phyloP scores from a whole-genome alignment of 1,140 invertebrate genomes.

The Oryzaephilus surinamensis region DNA sequence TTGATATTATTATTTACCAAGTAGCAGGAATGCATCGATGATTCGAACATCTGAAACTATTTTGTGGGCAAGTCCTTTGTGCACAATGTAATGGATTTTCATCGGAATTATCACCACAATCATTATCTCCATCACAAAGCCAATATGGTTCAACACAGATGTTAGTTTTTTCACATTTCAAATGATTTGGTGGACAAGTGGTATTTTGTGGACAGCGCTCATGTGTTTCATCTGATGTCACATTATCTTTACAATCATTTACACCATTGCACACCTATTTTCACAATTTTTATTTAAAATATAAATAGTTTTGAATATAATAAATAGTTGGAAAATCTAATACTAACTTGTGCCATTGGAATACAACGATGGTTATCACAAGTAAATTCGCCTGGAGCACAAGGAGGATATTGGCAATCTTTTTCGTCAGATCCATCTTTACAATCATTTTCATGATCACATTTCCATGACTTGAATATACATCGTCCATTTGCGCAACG shows the following conservation, averaged over 20 bases:
- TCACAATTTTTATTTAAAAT: constrained; percentile 1
- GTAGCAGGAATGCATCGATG: constrained; percentile 82
- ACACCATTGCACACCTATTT: constrained; percentile 86
- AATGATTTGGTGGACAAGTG: constrained; percentile 75
- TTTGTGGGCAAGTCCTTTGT: constrained; percentile 77
- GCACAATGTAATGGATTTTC: constrained; percentile 85
- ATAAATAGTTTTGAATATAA: constrained; percentile 1
- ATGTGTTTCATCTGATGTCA: constrained; percentile 82
- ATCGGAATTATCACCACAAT: constrained; percentile 93
- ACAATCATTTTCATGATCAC: constrained; percentile 92
- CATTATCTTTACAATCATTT: constrained; percentile 89
- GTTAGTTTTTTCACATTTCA: constrained; percentile 87
- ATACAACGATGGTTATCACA: constrained; percentile 88
- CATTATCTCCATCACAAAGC: constrained; percentile 87
- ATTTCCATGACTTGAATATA: constrained; percentile 91
- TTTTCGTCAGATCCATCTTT: constrained; percentile 87
- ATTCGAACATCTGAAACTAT: constrained; percentile 80
- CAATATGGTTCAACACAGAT: constrained; percentile 93
- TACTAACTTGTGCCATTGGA: constrained; percentile 61
- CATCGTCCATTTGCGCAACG: constrained; percentile 89
- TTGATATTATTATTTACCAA: constrained; percentile 59
- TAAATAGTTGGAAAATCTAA: constrained; percentile 5
- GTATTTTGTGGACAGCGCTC: constrained; percentile 76
- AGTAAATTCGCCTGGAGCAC: constrained; percentile 86
- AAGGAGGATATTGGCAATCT: constrained; percentile 81